These are phyloP conservation scores for Eristalis tenax DNA, from an alignment of 2,888 invertebrate species.

Conservation along the genomic window DNA sequence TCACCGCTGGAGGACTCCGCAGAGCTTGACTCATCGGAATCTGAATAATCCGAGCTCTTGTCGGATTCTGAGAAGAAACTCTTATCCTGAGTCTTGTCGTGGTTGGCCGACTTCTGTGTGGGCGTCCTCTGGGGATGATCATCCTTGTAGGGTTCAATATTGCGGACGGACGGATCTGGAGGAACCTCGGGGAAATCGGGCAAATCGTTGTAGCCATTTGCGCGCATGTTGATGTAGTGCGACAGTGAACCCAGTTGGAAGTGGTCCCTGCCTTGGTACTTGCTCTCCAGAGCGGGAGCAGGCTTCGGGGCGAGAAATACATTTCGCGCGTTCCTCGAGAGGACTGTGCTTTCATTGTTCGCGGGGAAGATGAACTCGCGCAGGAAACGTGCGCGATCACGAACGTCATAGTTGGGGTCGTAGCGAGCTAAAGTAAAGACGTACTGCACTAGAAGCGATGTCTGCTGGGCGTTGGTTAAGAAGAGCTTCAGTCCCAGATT, in stretches of 20 bases:
- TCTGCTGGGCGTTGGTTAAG: slow-evolving; percentile 93
- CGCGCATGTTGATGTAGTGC: slow-evolving; percentile 93
- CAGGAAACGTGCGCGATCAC: slow-evolving; percentile 96
- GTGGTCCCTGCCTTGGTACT: slow-evolving; percentile 91
- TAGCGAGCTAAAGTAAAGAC: slow-evolving; percentile 97
- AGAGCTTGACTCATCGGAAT: slow-evolving; percentile 76
- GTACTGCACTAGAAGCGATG: slow-evolving; percentile 93
- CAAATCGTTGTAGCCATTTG: slow-evolving; percentile 93
- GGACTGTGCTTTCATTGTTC: slow-evolving; percentile 82
- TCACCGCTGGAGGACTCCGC: slow-evolving; percentile 73
- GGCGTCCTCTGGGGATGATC: slow-evolving; percentile 75
- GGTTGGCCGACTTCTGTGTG: slow-evolving; percentile 77
- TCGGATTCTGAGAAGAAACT: slow-evolving; percentile 84
- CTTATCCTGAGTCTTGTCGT: slow-evolving; percentile 81
- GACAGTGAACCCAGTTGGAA: slow-evolving; percentile 97
- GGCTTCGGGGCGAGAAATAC: slow-evolving; percentile 97
- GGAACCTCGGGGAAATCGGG: slow-evolving; percentile 90
- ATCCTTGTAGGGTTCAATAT: slow-evolving; percentile 83
- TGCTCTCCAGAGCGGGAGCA: slow-evolving; percentile 93
- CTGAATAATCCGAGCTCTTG: slow-evolving; percentile 79
- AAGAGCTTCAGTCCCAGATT: slow-evolving; percentile 97
- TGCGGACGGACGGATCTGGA: slow-evolving; percentile 89
- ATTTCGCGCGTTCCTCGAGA: slow-evolving; percentile 87
- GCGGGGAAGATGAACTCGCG: slow-evolving; percentile 88
- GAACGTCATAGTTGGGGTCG: slow-evolving; percentile 98